Percentiles rank a stretch among this genome's conserved stretches.
These are phyloP conservation scores for Lasius fuliginosus DNA, from an alignment of 2,888 invertebrate species.

Conservation along the genomic window DNA sequence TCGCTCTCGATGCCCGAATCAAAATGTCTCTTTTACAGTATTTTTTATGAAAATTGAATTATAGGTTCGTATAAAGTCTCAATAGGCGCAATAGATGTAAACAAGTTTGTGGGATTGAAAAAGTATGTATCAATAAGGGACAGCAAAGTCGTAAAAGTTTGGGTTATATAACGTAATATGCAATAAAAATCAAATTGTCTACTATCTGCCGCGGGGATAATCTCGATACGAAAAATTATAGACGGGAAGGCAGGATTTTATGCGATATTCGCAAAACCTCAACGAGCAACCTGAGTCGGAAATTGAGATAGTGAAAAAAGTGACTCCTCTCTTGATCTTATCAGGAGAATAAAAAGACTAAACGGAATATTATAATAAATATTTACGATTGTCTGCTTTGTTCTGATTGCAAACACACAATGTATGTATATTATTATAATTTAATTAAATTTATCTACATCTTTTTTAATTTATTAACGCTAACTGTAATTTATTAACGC, in stretches of 20 bases:
- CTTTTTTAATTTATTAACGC: background rate
- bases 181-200: conserved; percentile 50
- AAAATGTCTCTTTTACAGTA: conserved; percentile 30
- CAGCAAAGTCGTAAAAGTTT: conserved; percentile 30
- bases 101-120: conserved; percentile 47
- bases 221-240: conserved; percentile 44
- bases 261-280: conserved; percentile 29
- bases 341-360: background rate
- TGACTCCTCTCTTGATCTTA: background rate
- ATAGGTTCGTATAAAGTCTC: conserved; percentile 34
- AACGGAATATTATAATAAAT: background rate
- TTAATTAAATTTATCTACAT: background rate
- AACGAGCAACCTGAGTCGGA: conserved; percentile 7
- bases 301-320: conserved; percentile 11
- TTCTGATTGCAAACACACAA: background rate
- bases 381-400: background rate
- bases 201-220: conserved; percentile 38
- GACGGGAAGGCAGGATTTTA: conserved; percentile 22
- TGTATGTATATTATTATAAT: background rate
- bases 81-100: conserved; percentile 45
- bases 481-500: background rate
- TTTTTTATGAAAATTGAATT: conserved; percentile 51
- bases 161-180: conserved; percentile 43
- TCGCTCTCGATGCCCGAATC: conserved; percentile 26
- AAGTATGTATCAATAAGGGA: conserved; percentile 41